phyloP scores from a whole-genome alignment of 2,113 vertebrate species.

The Atlantisia rogersi region DNA sequence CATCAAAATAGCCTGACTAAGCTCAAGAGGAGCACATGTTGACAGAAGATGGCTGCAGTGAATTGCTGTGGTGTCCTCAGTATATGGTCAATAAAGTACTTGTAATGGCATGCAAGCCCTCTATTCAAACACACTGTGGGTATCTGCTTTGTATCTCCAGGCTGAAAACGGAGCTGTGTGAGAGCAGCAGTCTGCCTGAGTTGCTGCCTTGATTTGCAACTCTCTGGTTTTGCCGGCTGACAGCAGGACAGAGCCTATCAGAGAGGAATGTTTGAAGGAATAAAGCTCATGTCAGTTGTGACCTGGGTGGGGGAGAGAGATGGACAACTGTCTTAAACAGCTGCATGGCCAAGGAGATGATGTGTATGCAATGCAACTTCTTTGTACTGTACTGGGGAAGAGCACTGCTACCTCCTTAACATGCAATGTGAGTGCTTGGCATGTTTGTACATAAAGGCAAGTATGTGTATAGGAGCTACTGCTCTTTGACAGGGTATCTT shows the following conservation, averaged over 20 bases:
- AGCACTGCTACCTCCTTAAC: rapidly evolving
- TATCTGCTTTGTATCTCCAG: background rate
- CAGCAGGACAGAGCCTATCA: background rate
- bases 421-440: background rate
- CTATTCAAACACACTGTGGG: background rate
- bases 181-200: background rate
- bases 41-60: background rate
- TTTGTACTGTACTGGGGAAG: background rate
- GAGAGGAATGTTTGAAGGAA: background rate
- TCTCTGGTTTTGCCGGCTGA: background rate
- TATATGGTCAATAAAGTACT: background rate
- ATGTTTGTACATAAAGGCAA: background rate
- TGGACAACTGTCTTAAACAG: background rate
- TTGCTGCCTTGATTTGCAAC: background rate
- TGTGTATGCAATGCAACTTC: background rate
- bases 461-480: background rate
- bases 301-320: background rate
- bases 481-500: background rate
- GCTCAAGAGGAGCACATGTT: background rate
- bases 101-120: background rate
- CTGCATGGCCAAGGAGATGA: background rate
- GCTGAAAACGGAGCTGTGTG: background rate
- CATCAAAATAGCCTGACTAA: background rate
- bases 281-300: rapidly evolving
- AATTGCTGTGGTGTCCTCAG: background rate